Percentiles rank a stretch among this genome's conserved stretches.
Evolutionary conservation across 2,113 vertebrate species (phyloP).

Genomic region (Brachypodius melanocephalos): DNA sequence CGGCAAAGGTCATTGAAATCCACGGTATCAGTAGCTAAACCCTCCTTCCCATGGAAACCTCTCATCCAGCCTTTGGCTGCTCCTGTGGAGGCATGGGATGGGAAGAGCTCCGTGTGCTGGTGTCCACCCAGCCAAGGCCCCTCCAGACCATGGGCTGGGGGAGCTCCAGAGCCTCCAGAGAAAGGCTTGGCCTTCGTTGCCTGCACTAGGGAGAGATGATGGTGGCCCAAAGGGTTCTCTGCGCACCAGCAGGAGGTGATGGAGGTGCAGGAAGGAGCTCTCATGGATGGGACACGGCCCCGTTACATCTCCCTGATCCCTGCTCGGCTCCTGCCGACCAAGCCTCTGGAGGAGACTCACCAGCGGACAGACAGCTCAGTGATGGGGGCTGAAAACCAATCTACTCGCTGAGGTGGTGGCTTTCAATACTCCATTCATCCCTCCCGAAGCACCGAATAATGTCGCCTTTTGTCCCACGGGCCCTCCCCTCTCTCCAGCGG

Average conservation of each 20-base stretch:
- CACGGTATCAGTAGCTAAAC: fast-evolving
- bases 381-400: conserved; percentile 85
- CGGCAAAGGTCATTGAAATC: background rate
- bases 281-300: fast-evolving
- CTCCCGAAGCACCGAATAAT: conserved; percentile 84
- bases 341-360: background rate
- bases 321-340: background rate
- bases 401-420: conserved; percentile 74
- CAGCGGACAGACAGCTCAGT: conserved; percentile 70
- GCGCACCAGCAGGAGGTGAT: background rate
- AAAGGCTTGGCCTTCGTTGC: background rate
- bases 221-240: too few species aligned
- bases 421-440: conserved; percentile 95
- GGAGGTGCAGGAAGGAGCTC: background rate
- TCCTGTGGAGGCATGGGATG: fast-evolving
- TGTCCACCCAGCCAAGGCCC: background rate
- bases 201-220: background rate
- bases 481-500: conserved; percentile 70
- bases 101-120: background rate
- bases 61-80: background rate
- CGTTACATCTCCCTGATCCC: background rate
- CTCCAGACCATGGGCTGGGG: background rate
- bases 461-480: conserved; percentile 86
- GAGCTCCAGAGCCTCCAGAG: background rate
- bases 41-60: background rate